These are phyloP conservation scores for Drosophila lacteicornis DNA, from an alignment of 1,140 invertebrate species.

Conservation along the genomic window DNA sequence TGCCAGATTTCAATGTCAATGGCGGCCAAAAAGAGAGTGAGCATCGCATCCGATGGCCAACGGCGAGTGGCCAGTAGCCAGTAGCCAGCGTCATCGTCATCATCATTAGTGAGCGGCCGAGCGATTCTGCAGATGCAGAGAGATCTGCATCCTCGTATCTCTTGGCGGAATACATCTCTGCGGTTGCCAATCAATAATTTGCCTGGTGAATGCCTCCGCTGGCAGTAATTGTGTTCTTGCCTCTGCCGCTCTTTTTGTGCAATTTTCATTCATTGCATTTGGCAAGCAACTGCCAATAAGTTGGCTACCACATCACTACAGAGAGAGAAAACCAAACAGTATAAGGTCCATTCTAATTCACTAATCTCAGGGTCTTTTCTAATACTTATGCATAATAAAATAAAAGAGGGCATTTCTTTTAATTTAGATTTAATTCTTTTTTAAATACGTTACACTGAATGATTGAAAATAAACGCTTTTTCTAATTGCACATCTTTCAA, in stretches of 20 bases:
- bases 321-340: constrained; percentile 4
- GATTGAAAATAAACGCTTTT: no score
- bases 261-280: constrained; percentile 74
- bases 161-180: constrained; percentile 49
- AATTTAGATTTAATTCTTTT: background rate
- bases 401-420: no score
- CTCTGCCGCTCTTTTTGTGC: constrained; percentile 44
- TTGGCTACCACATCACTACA: constrained; percentile 45
- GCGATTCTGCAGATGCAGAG: constrained; percentile 22
- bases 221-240: constrained; percentile 57
- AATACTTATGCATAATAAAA: background rate
- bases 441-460: no score
- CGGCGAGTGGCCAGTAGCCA: constrained; percentile 8
- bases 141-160: constrained; percentile 46
- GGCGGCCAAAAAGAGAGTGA: constrained; percentile 58
- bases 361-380: background rate
- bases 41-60: constrained; percentile 9
- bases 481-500: no score
- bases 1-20: constrained; percentile 75
- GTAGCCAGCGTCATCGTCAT: constrained; percentile 53
- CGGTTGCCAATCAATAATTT: constrained; percentile 73
- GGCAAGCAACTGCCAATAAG: constrained; percentile 76
- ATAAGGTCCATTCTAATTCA: background rate
- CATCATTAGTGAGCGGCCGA: constrained; percentile 35
- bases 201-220: constrained; percentile 53